Evolutionary conservation across 2,888 invertebrate genomes (phyloP).

Genomic region (Pyrocoelia pectoralis): DNA sequence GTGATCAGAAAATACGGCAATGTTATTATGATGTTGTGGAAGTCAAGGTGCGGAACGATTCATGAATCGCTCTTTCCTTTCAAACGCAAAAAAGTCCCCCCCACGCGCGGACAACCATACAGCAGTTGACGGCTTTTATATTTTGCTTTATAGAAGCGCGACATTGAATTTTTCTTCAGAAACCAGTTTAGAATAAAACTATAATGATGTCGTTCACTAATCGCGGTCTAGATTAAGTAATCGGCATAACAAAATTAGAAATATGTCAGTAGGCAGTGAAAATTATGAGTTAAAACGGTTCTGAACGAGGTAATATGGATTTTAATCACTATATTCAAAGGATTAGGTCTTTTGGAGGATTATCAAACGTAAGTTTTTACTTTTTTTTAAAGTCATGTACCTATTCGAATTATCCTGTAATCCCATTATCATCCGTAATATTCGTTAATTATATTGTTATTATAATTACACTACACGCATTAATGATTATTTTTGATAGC

Average conservation of each 20-base stretch:
- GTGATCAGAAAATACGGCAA: constrained; percentile 8
- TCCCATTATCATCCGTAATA: too few relatives aligned
- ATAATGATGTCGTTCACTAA: background rate
- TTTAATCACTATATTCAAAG: too few relatives aligned
- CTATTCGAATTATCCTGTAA: too few relatives aligned
- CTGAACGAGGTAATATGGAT: too few relatives aligned
- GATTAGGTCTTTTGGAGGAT: too few relatives aligned
- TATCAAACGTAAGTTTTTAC: too few relatives aligned
- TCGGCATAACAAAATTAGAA: background rate
- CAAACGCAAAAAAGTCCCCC: constrained; percentile 20
- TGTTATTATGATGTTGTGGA: background rate
- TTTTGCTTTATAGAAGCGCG: constrained; percentile 25
- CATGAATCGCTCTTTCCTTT: constrained; percentile 28
- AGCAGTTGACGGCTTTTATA: constrained; percentile 15
- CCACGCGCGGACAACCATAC: background rate
- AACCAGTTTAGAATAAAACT: constrained; percentile 23
- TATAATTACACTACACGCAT: too few relatives aligned
- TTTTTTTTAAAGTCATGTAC: too few relatives aligned
- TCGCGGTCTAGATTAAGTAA: background rate
- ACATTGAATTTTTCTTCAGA: constrained; percentile 30
- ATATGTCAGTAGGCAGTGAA: too few relatives aligned
- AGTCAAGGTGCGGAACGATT: constrained; percentile 31
- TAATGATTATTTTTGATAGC: too few relatives aligned
- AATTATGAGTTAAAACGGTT: too few relatives aligned
- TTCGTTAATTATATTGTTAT: too few relatives aligned